Evolutionary conservation across 92 coral and sea anemone genomes (phyloP), one percentile per base, ranked within the genome.

Genomic region (Parazoanthus atlanticus): DNA sequence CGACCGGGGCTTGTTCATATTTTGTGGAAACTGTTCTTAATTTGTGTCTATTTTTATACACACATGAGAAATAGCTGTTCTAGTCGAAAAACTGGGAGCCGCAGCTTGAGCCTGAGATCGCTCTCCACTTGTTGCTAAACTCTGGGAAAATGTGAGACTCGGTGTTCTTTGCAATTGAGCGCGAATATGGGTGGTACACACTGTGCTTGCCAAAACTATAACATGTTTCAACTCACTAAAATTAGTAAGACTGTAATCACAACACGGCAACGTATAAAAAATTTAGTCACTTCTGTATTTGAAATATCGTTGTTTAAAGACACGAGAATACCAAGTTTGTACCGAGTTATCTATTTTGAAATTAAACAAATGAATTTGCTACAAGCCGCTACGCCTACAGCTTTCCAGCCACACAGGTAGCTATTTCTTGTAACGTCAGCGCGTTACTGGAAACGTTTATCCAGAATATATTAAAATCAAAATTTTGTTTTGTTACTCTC

Each of bases 211-310:
- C 78, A 84, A 41, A 28, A 61, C 16, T 58, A 64, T 41, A 40
- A 64, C 73, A 25, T 67, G 74, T 74, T 64, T 70, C 33, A 70
- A 67, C 66, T 83, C 70, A 56, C 40, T 56, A 56, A 56, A 16
- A 74, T 74, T 8, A 74, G 1, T 29, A 79, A 33, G 33, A 65
- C 61, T 15, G 36, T 23, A 66, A 82, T 40, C 76, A 69, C 87
- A 46, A 40, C 67, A 30, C 74, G 41, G 38, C 64, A 83, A 52
- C n/a, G 38, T 84, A 84, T 70, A 40, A 67, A 84, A 84, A 29
- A 84, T 69, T 84, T 84, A 84, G 87, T 84, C 87, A 84, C 87
- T 78, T 78, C 67, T 41, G 56, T 54, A 80, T 30, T 61, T 43
- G 32, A 80, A 56, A 58, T 25, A 80, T 40, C 36, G 64, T 84